A percentile compares a stretch with the other conserved stretches of the same genome.
Evolutionary conservation across 2,113 vertebrate species (phyloP).

Genomic region (Erythrolamprus reginae): DNA sequence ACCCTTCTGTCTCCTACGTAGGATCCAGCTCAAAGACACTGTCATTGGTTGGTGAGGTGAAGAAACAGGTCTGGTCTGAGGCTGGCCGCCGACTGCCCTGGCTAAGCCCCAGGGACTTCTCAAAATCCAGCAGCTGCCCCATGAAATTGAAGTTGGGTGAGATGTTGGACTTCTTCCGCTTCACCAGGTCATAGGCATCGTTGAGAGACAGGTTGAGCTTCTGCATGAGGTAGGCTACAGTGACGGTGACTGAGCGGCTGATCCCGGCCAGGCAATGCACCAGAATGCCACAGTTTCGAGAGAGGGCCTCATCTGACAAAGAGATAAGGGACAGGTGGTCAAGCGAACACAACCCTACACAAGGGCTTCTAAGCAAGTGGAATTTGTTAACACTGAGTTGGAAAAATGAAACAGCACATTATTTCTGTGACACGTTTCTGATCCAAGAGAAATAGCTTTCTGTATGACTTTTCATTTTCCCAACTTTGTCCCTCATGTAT

Average conservation of each 20-base stretch:
- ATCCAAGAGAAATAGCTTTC: not conserved
- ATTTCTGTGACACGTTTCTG: not conserved
- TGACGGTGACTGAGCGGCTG: constrained; percentile 85
- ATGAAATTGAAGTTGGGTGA: constrained; percentile 91
- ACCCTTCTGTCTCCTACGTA: constrained; percentile 51
- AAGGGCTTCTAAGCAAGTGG: not conserved
- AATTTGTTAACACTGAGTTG: not conserved
- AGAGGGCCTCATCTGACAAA: constrained; percentile 78
- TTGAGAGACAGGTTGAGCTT: constrained; percentile 82
- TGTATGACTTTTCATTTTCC: not conserved
- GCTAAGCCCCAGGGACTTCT: constrained; percentile 75
- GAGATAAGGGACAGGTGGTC: not conserved
- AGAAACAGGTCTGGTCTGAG: constrained; percentile 57
- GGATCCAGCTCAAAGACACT: constrained; percentile 79
- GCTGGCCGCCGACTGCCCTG: constrained; percentile 45
- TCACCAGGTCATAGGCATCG: constrained; percentile 86
- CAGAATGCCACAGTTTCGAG: constrained; percentile 80
- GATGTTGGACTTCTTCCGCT: constrained; percentile 85
- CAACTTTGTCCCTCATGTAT: not conserved
- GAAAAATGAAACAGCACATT: not conserved
- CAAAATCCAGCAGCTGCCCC: constrained; percentile 87
- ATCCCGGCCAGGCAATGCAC: constrained; percentile 86
- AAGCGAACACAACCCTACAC: not conserved
- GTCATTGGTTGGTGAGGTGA: constrained; percentile 78
- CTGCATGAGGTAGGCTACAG: constrained; percentile 90